phyloP scores from a whole-genome alignment of 2,888 invertebrate genomes.

The Alentia gelatinosa region DNA sequence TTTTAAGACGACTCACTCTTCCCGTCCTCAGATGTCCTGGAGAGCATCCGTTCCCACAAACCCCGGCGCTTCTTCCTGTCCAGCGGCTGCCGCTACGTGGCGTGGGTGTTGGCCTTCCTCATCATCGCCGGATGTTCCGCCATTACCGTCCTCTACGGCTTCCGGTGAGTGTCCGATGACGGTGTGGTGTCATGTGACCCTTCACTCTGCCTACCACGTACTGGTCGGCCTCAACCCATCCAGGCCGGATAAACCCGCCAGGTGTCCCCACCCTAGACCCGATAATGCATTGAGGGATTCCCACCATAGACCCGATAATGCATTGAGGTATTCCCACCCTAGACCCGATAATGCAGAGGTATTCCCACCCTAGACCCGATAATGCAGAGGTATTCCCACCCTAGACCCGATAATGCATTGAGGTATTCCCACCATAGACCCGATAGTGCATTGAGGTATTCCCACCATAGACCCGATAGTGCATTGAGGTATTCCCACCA shows the following conservation, averaged over 20 bases:
- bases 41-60: constrained; percentile 47
- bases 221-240: not conserved
- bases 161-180: constrained; percentile 68
- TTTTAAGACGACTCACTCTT: not conserved
- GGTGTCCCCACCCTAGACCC: too few species aligned
- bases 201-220: not conserved
- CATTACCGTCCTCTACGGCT: constrained; percentile 76
- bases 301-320: too few species aligned
- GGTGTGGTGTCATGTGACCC: not conserved
- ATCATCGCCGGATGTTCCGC: constrained; percentile 71
- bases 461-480: too few species aligned
- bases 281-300: too few species aligned
- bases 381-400: too few species aligned
- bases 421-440: too few species aligned
- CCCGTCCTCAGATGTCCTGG: constrained; percentile 9
- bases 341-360: too few species aligned
- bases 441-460: too few species aligned
- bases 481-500: too few species aligned
- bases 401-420: too few species aligned
- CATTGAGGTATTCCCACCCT: too few species aligned
- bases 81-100: constrained; percentile 74
- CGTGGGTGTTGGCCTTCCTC: constrained; percentile 73
- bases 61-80: constrained; percentile 70
- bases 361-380: too few species aligned
- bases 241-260: not conserved